Evolutionary conservation across 2,888 invertebrate species (phyloP), one percentile per base, ranked within the genome.

Genomic region (Tuta absoluta): DNA sequence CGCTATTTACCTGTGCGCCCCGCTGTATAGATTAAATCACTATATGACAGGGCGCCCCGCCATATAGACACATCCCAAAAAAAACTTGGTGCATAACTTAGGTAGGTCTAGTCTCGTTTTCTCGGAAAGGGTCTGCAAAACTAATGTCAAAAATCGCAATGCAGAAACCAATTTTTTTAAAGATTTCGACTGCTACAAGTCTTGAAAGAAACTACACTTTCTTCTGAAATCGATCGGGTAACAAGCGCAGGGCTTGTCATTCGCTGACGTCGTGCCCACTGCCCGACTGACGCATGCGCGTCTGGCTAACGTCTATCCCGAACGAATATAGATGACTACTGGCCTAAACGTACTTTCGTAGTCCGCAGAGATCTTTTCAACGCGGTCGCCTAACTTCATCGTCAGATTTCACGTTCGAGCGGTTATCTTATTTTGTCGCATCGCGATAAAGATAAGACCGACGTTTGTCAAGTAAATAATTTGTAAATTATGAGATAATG

Each of bases 401-500:
- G 76, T 78, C 72, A 77, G 78, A 84, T 85, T 85, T 82, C 80
- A 80, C 78, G 78, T 84, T 82, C 75, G 75, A 79, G 75, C 74
- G 75, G 81, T 84, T 87, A 89, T 87, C 86, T 85, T 79, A 82
- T 84, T 89, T 88, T 91, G 89, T 85, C 89, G 89, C 91, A 91
- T 84, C 82, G 86, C 78, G 82, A 81, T 87, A 82, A 75, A 87
- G 87, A 89, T 89, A 88, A 86, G 76, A 77, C 75, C 77, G 77
- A 78, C 78, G 82, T 81, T 84, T 80, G 78, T 84, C 77, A 79
- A 82, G 85, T 84, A 79, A 82, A 86, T 85, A 84, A 82, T 87
- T 87, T 85, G 84, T 86, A 81, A 88, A 86, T 87, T 86, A 63
- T 77, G 80, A 72, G 87, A 88, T 90, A 89, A 77, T 81, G 76